phyloP scores from a whole-genome alignment of 2,113 vertebrate species.

The Aphelocoma coerulescens region DNA sequence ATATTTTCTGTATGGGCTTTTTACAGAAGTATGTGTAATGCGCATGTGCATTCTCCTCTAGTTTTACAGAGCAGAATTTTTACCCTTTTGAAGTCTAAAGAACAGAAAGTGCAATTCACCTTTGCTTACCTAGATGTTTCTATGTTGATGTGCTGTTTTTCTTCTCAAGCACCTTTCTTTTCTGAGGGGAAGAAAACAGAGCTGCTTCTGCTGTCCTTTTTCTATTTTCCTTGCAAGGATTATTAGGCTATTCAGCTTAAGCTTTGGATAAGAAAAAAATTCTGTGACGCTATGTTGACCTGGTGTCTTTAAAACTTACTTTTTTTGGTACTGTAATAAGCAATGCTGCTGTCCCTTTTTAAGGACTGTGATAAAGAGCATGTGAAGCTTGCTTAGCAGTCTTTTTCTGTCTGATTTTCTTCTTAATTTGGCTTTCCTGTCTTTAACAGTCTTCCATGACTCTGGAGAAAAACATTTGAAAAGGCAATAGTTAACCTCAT shows the following conservation, averaged over 20 bases:
- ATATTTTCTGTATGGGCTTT: neutral
- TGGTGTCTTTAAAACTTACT: neutral
- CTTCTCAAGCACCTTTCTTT: neutral
- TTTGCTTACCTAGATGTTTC: neutral
- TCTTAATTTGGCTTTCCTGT: neutral
- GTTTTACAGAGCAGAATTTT: neutral
- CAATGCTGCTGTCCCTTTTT: neutral
- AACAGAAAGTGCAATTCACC: neutral
- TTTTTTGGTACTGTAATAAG: neutral
- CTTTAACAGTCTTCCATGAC: neutral
- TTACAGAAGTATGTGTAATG: neutral
- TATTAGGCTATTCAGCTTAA: neutral
- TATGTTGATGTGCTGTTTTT: neutral
- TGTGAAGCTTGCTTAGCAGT: neutral
- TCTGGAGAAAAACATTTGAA: neutral
- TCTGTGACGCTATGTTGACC: neutral
- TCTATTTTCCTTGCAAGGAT: neutral
- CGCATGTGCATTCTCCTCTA: neutral
- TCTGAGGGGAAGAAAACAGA: neutral
- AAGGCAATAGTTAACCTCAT: constrained; percentile 2
- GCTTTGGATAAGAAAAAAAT: neutral
- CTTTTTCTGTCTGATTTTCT: neutral
- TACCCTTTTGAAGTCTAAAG: neutral
- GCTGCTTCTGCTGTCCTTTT: neutral
- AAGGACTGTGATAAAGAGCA: neutral